Conservation (phyloP, 2,797 vertebrate genomes). For the Chloroceryle amazona region DNA sequence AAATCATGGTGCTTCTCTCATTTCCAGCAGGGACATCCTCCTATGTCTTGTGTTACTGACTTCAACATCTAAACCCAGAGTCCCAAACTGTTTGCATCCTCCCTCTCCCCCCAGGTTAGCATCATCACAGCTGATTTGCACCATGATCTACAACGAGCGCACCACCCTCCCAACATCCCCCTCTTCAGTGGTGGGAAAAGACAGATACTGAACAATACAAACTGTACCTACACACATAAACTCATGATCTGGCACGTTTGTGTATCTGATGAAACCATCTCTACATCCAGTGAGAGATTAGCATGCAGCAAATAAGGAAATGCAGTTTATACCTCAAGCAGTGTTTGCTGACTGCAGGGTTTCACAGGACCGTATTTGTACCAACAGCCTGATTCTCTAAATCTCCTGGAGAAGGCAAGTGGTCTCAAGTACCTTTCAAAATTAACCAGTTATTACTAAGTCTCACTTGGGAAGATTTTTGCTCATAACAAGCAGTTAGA, state of each 20-base stretch:
- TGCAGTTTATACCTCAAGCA: accelerated
- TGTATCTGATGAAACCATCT: neutral
- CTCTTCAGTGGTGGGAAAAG: neutral
- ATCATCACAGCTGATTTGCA: neutral
- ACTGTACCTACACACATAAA: neutral
- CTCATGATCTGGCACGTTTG: neutral
- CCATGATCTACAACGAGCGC: neutral
- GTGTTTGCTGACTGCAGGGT: neutral
- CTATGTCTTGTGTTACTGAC: neutral
- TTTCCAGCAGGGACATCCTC: neutral
- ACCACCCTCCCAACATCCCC: accelerated
- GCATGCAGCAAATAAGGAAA: neutral
- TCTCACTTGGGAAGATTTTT: neutral
- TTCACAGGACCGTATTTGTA: neutral
- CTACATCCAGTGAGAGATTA: neutral
- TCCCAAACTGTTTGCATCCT: accelerated
- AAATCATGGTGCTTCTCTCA: neutral
- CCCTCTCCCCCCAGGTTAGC: neutral
- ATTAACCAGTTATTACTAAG: neutral
- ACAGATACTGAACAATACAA: neutral
- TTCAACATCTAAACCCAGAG: neutral
- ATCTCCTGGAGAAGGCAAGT: neutral
- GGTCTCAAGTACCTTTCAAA: neutral
- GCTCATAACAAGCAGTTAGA: neutral
- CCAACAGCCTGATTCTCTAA: neutral